Evolutionary conservation across 2,113 vertebrate species (phyloP).

Genomic region (Dromas ardeola): DNA sequence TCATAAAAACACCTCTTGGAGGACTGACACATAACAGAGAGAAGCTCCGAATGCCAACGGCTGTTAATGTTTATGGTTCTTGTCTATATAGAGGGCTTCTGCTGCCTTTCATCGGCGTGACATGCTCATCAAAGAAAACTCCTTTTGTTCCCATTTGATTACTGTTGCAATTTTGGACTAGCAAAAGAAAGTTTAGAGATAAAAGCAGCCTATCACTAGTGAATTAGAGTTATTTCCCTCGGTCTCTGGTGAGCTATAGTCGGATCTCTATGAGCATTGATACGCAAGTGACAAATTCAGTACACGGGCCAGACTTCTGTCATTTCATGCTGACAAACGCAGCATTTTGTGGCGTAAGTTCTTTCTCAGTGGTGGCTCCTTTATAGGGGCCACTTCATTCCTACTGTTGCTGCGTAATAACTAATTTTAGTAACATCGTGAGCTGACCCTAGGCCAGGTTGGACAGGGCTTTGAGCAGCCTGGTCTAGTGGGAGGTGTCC

Average conservation of each 20-base stretch:
- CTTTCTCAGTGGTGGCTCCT: background rate
- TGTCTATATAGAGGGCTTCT: background rate
- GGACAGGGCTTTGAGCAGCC: background rate
- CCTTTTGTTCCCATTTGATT: background rate
- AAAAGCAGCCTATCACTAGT: background rate
- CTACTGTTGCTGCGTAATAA: background rate
- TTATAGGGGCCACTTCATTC: background rate
- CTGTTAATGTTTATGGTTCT: background rate
- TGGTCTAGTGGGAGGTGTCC: background rate
- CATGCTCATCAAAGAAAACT: background rate
- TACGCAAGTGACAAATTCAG: background rate
- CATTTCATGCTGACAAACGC: background rate
- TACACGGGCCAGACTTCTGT: background rate
- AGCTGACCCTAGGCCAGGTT: background rate
- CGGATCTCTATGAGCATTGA: background rate
- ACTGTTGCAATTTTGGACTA: background rate
- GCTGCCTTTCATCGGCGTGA: background rate
- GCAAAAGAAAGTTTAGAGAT: background rate
- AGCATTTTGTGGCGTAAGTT: background rate
- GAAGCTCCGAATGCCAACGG: background rate
- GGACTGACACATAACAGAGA: background rate
- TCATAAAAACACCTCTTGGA: background rate
- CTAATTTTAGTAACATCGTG: background rate
- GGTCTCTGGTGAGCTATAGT: background rate
- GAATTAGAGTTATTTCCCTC: background rate